phyloP scores from a whole-genome alignment of 2,797 vertebrate species.

The Manis pentadactyla region DNA sequence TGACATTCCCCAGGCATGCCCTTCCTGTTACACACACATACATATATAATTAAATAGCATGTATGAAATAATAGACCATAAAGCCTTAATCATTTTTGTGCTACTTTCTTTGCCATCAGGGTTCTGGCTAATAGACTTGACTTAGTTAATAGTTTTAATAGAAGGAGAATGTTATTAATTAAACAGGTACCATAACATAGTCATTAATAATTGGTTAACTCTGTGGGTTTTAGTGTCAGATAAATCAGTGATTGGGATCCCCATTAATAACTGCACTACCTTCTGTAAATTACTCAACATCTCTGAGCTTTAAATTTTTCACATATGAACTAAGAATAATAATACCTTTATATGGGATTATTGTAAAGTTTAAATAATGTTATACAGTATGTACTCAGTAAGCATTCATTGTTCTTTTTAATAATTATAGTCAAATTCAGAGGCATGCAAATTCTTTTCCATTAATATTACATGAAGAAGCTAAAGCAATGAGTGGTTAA shows the following conservation, averaged over 20 bases:
- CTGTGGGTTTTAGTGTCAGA: slow-evolving; percentile 31
- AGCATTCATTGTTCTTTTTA: not conserved
- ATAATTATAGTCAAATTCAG: not conserved
- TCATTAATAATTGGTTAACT: slow-evolving; percentile 60
- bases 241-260: not conserved
- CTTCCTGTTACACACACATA: not conserved
- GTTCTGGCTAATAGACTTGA: slow-evolving; percentile 28
- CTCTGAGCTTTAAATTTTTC: slow-evolving; percentile 8
- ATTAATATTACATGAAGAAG: not conserved
- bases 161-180: slow-evolving; percentile 51
- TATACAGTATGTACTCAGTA: not conserved
- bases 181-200: not conserved
- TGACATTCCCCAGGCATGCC: not conserved
- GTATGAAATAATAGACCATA: slow-evolving; percentile 20
- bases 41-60: slow-evolving; percentile 48
- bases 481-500: not conserved
- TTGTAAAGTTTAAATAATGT: not conserved
- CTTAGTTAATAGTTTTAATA: slow-evolving; percentile 54
- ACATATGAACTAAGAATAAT: not conserved
- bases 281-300: not conserved
- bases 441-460: not conserved
- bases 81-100: slow-evolving; percentile 25
- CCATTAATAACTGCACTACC: not conserved
- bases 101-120: not conserved
- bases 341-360: not conserved